Evolutionary conservation across 2,797 vertebrate species (phyloP).

Genomic region (Pseudotriccus pelzelni): DNA sequence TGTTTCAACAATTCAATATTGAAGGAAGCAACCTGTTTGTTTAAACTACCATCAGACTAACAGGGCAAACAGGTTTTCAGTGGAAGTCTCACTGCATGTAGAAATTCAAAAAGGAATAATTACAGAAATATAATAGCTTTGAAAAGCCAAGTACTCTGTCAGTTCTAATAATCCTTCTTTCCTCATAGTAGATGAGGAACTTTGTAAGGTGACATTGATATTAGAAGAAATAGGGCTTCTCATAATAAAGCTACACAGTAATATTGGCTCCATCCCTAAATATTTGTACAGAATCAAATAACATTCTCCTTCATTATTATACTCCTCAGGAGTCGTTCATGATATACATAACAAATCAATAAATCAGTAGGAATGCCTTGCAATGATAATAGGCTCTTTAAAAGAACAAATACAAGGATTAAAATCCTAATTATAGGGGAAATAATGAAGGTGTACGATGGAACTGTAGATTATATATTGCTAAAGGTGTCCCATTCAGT

Average conservation of each 20-base stretch:
- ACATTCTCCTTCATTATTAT: conserved; percentile 35
- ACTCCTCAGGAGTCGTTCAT: conserved; percentile 12
- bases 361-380: conserved; percentile 34
- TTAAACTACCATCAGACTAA: neutral
- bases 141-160: conserved; percentile 18
- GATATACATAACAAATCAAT: conserved; percentile 54
- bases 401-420: conserved; percentile 51
- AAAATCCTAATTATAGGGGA: conserved; percentile 51
- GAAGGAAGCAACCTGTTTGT: neutral
- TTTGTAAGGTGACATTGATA: conserved; percentile 31
- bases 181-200: neutral
- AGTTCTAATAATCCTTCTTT: neutral
- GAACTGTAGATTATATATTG: conserved; percentile 28
- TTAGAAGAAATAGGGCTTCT: conserved; percentile 13
- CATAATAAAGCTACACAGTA: neutral
- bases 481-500: conserved; percentile 11
- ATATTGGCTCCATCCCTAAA: neutral
- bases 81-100: neutral
- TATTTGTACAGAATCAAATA: conserved; percentile 43
- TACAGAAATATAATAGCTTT: neutral
- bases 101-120: conserved; percentile 15
- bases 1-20: neutral
- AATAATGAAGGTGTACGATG: conserved; percentile 30
- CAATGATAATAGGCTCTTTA: conserved; percentile 16
- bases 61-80: neutral